These are phyloP conservation scores for Pluvianellus socialis DNA, from an alignment of 2,113 vertebrate genomes.

Conservation along the genomic window DNA sequence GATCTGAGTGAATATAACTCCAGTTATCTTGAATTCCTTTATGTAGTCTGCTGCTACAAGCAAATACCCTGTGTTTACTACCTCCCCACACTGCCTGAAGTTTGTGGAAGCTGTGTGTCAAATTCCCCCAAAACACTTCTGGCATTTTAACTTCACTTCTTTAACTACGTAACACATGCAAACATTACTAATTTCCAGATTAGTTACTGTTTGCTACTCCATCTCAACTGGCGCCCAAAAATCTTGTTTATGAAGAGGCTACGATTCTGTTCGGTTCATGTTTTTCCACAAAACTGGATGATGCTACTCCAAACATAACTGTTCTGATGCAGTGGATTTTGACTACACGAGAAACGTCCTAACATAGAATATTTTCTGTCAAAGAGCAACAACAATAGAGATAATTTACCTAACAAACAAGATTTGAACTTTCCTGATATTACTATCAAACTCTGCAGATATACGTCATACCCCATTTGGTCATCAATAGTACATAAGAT, in stretches of 20 bases:
- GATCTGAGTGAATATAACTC: neutral
- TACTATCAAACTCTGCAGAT: neutral
- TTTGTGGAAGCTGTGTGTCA: neutral
- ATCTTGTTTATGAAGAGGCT: neutral
- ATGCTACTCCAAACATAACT: neutral
- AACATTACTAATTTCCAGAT: neutral
- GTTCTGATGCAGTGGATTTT: neutral
- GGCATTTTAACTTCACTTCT: neutral
- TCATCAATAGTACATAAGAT: neutral
- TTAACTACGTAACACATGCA: neutral
- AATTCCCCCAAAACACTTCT: neutral
- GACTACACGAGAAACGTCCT: neutral
- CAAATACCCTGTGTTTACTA: neutral
- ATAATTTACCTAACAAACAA: neutral
- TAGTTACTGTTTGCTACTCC: neutral
- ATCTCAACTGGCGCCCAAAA: neutral
- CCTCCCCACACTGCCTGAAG: neutral
- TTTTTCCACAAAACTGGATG: neutral
- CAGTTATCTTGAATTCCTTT: neutral
- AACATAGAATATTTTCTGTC: neutral
- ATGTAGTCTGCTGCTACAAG: neutral
- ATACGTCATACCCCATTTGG: neutral
- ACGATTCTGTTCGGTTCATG: accelerated
- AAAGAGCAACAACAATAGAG: neutral
- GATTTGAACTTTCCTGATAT: neutral